These are phyloP conservation scores for Platycheirus rosarum DNA, from an alignment of 2,888 invertebrate species.

Conservation along the genomic window DNA sequence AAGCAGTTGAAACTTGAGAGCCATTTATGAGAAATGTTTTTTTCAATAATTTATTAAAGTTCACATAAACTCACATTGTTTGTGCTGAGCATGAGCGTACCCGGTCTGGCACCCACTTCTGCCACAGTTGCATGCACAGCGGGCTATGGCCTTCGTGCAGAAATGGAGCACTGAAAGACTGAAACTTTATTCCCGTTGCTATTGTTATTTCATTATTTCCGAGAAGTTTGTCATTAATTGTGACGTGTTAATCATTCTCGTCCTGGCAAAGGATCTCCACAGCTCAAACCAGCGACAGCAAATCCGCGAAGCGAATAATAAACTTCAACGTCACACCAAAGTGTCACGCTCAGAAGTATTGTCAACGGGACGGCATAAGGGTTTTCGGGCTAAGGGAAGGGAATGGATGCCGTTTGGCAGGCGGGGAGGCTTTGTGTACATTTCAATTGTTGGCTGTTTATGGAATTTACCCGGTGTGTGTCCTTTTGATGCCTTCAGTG, in stretches of 20 bases:
- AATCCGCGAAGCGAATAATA: slow-evolving; percentile 49
- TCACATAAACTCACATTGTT: slow-evolving; percentile 27
- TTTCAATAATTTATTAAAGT: slow-evolving; percentile 31
- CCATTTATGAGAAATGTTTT: slow-evolving; percentile 26
- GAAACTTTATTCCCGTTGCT: slow-evolving; percentile 38
- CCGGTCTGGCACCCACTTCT: background rate
- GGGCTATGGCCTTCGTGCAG: slow-evolving; percentile 7
- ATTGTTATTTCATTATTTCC: slow-evolving; percentile 52
- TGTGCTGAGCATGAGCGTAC: background rate
- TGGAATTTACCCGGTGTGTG: slow-evolving; percentile 57
- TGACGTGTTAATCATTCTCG: slow-evolving; percentile 58
- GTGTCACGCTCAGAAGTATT: slow-evolving; percentile 44
- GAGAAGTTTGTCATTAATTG: slow-evolving; percentile 19
- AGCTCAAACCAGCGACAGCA: slow-evolving; percentile 19
- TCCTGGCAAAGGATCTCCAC: slow-evolving; percentile 25
- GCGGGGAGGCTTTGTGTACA: slow-evolving; percentile 38
- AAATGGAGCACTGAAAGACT: slow-evolving; percentile 20
- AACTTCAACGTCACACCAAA: slow-evolving; percentile 38
- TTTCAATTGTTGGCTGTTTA: slow-evolving; percentile 61
- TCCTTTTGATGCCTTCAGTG: slow-evolving; percentile 63
- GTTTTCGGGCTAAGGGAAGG: slow-evolving; percentile 24
- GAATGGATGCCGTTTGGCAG: background rate
- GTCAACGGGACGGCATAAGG: slow-evolving; percentile 53
- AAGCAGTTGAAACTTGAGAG: background rate
- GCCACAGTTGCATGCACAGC: background rate